Evolutionary conservation across 2,888 invertebrate genomes (phyloP), one percentile per base, ranked within the genome.

Genomic region (Drosophila monieri): DNA sequence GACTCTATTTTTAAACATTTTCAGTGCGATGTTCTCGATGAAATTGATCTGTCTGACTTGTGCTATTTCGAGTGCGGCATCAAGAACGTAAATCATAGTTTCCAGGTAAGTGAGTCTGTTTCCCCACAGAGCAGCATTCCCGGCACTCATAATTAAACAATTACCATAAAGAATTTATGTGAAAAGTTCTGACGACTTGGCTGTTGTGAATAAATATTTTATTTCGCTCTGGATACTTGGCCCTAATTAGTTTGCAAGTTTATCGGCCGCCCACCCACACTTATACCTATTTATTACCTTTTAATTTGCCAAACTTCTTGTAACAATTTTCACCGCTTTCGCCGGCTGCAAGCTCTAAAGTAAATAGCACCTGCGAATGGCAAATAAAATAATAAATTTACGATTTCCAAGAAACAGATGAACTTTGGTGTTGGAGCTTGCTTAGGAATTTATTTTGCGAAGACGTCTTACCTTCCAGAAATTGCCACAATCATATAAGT

Each of bases 1-100:
- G 6, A n/a, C 18, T 12, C 23, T 35, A 2, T 21, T 62, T 23
- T 5, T 3, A 41, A 43, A 2, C 57, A 25, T 52, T 89, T 88
- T 0, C 94, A 97, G 97, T 95, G 95, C 91, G 95, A 95, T 92
- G 94, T 97, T 88, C 97, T 96, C 94, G 96, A 97, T 93, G 97
- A 97, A 92, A 96, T 95, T 92, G 96, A 96, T 90, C 93, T 97
- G 91, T 95, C 95, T 80, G 95, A 96, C 93, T 93, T 96, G 80
- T 96, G 95, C 89, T 95, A 95, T 90, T 96, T 97, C 73, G 97
- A 97, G 93, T 96, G 96, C 93, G 95, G 96, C 91, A 95, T 94
- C 88, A 96, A 95, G 93, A 96, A 96, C 94, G 95, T 95, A 86
- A 96, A 96, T 92, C 94, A 97, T 92, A 96, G 96, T 92, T 97